Evolutionary conservation across 2,888 invertebrate genomes (phyloP).

Genomic region (Nasonovia ribisnigri): DNA sequence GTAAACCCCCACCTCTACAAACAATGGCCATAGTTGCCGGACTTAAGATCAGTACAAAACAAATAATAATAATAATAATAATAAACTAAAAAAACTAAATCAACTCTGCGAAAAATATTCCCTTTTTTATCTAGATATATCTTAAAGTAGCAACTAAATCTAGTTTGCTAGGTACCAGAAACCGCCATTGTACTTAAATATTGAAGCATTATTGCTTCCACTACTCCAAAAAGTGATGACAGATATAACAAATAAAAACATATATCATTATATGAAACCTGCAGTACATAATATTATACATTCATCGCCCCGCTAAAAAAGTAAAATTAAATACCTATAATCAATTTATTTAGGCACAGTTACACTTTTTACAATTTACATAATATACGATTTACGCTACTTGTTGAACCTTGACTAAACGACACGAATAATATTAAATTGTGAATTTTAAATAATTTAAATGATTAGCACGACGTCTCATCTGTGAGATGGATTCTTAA

Average conservation of each 20-base stretch:
- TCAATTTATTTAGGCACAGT: background rate
- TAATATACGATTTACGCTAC: background rate
- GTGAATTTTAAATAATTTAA: constrained; percentile 1
- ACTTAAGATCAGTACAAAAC: too few relatives aligned
- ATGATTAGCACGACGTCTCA: background rate
- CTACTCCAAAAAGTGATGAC: background rate
- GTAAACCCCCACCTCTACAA: too few relatives aligned
- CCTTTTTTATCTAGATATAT: background rate
- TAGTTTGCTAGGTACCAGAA: background rate
- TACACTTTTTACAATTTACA: background rate
- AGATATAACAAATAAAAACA: background rate
- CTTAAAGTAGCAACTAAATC: background rate
- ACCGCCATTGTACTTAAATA: background rate
- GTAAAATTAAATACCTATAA: background rate
- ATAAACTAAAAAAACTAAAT: background rate
- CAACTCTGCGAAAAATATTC: background rate
- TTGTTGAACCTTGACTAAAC: background rate
- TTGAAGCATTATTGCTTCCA: background rate
- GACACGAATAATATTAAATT: background rate
- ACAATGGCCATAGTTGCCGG: too few relatives aligned
- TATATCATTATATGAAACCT: background rate
- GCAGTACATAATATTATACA: background rate
- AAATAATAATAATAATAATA: too few relatives aligned
- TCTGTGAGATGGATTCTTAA: background rate
- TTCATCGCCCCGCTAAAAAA: background rate